phyloP scores from a whole-genome alignment of 2,797 vertebrate species.

The Enoplosus armatus region DNA sequence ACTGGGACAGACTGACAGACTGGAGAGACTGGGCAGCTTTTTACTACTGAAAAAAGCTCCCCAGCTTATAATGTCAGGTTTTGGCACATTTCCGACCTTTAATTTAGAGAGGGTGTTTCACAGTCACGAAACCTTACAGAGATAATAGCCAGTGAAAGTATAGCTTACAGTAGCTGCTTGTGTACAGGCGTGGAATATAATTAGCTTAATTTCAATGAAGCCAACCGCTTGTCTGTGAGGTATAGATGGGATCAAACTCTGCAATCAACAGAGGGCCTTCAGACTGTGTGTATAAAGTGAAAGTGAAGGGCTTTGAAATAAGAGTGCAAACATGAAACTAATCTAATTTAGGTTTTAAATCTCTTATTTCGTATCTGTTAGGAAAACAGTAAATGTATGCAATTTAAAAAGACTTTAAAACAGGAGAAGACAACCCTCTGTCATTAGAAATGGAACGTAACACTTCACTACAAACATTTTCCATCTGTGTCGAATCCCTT shows the following conservation, averaged over 20 bases:
- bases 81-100: constrained; percentile 85
- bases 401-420: constrained; percentile 26
- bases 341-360: constrained; percentile 50
- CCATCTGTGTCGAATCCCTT: constrained; percentile 17
- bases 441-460: constrained; percentile 31
- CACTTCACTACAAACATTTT: constrained; percentile 26
- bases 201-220: constrained; percentile 85
- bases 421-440: constrained; percentile 8
- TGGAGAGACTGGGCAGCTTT: constrained; percentile 61
- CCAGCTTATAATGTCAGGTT: constrained; percentile 83
- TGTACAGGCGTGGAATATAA: constrained; percentile 84
- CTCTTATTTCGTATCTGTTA: constrained; percentile 39
- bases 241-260: constrained; percentile 67
- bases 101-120: constrained; percentile 86
- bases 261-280: constrained; percentile 62
- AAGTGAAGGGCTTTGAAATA: constrained; percentile 59
- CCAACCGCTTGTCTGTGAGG: constrained; percentile 76
- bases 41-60: constrained; percentile 61
- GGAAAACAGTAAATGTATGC: constrained; percentile 34
- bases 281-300: constrained; percentile 52
- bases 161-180: constrained; percentile 78
- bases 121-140: constrained; percentile 76
- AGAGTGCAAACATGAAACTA: constrained; percentile 45
- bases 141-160: constrained; percentile 86
- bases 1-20: constrained; percentile 59